Percentiles rank a stretch among this genome's conserved stretches.
These are phyloP conservation scores for Poeciliopsis presidionis DNA, from an alignment of 2,797 vertebrate genomes.

Conservation along the genomic window DNA sequence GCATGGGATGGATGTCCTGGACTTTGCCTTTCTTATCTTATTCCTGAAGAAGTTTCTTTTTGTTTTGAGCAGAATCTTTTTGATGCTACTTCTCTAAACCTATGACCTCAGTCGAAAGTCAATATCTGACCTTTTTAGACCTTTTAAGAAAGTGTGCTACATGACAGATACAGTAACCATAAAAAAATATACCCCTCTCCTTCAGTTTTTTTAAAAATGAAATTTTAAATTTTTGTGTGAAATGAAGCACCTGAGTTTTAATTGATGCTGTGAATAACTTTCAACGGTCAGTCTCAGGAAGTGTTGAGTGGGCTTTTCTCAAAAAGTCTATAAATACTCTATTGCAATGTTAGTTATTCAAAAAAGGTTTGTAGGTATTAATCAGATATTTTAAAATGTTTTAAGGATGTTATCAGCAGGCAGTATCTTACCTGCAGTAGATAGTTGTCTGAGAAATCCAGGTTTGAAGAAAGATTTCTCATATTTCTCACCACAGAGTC, in stretches of 20 bases:
- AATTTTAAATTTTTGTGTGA: neutral
- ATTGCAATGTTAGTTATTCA: neutral
- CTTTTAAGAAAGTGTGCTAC: neutral
- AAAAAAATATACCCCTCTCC: neutral
- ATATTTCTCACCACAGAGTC: conserved; percentile 9
- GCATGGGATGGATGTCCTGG: neutral
- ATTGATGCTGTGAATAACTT: conserved; percentile 2
- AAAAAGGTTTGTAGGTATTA: neutral
- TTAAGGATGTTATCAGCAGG: neutral
- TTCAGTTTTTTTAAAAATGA: neutral
- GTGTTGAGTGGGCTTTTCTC: neutral
- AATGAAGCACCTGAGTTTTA: neutral
- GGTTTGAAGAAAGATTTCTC: conserved; percentile 10
- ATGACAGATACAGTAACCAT: neutral
- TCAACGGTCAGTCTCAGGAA: neutral
- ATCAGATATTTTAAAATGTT: neutral
- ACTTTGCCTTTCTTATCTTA: neutral
- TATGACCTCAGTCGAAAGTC: neutral
- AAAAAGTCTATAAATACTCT: conserved; percentile 5
- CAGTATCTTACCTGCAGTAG: conserved; percentile 9
- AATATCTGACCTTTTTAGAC: neutral
- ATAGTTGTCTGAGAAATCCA: conserved; percentile 2
- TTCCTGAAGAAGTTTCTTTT: neutral
- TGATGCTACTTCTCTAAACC: neutral
- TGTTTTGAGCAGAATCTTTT: neutral